Conservation (phyloP, 2,888 invertebrate species). For the Pemphredon lugubris region DNA sequence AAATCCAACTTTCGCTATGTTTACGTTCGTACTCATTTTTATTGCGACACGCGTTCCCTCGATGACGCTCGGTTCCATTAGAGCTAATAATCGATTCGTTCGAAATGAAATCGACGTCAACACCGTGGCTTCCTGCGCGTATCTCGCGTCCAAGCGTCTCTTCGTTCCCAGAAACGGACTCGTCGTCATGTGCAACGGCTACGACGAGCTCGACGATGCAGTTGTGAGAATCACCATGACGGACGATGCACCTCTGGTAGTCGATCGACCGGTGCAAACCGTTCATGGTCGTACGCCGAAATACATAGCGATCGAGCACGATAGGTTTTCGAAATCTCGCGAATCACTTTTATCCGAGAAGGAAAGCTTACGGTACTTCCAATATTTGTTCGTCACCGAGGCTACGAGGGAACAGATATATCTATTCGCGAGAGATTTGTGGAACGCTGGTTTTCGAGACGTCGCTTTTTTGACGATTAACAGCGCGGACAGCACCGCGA, state of each 20-base stretch:
- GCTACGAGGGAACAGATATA: neutral
- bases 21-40: neutral
- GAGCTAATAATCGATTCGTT: constrained; percentile 7
- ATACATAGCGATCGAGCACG: constrained; percentile 26
- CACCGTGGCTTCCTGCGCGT: constrained; percentile 13
- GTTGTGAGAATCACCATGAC: constrained; percentile 8
- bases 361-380: neutral
- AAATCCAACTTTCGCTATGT: neutral
- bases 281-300: constrained; percentile 12
- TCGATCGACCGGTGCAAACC: neutral
- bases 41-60: neutral
- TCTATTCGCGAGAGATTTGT: constrained; percentile 25
- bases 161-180: constrained; percentile 30
- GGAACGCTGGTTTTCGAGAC: constrained; percentile 23
- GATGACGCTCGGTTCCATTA: neutral
- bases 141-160: constrained; percentile 11
- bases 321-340: constrained; percentile 8
- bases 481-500: neutral
- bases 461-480: constrained; percentile 34
- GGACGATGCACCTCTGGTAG: neutral
- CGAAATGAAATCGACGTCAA: constrained; percentile 2
- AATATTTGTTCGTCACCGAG: constrained; percentile 39
- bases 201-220: constrained; percentile 8
- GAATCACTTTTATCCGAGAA: neutral
- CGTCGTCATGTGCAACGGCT: constrained; percentile 8